Conservation (phyloP, 2,113 vertebrate genomes). For the Anas platyrhynchos region DNA sequence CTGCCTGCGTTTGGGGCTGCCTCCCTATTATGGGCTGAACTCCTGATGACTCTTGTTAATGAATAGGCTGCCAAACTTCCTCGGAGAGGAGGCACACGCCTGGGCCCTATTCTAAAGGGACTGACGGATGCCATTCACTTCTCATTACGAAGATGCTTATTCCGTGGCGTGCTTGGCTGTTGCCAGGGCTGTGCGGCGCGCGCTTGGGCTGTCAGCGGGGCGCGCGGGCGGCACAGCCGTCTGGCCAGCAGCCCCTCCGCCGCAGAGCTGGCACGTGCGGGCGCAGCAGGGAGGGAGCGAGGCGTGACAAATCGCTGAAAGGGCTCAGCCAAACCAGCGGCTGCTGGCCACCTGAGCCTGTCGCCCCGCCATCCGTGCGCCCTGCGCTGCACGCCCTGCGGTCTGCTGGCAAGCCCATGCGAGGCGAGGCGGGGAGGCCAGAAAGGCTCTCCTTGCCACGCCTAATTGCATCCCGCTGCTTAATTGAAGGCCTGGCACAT, state of each 20-base stretch:
- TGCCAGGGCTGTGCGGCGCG: constrained; percentile 76
- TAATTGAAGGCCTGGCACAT: constrained; percentile 27
- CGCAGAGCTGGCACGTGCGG: constrained; percentile 92
- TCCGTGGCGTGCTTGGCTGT: constrained; percentile 82
- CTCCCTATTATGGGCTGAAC: constrained; percentile 71
- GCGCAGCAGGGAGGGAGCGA: constrained; percentile 88
- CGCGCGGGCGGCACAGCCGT: constrained; percentile 82
- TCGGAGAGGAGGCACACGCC: constrained; percentile 74
- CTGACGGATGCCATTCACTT: constrained; percentile 82
- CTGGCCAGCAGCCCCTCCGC: constrained; percentile 84
- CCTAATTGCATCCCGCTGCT: constrained; percentile 63
- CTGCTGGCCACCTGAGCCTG: constrained; percentile 94
- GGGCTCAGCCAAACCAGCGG: constrained; percentile 83
- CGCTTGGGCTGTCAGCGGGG: constrained; percentile 78
- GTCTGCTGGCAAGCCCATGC: constrained; percentile 59
- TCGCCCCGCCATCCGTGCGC: constrained; percentile 46
- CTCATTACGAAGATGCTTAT: constrained; percentile 86
- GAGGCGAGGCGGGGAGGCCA: constrained; percentile 45
- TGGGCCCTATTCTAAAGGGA: constrained; percentile 80
- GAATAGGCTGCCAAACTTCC: constrained; percentile 84
- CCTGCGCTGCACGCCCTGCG: background rate
- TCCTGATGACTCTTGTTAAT: constrained; percentile 81
- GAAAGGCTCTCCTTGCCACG: constrained; percentile 65
- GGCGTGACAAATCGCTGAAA: constrained; percentile 97
- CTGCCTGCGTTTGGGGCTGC: constrained; percentile 23